phyloP scores from a whole-genome alignment of 2,113 vertebrate genomes.

The Phylloscopus trochiloides region DNA sequence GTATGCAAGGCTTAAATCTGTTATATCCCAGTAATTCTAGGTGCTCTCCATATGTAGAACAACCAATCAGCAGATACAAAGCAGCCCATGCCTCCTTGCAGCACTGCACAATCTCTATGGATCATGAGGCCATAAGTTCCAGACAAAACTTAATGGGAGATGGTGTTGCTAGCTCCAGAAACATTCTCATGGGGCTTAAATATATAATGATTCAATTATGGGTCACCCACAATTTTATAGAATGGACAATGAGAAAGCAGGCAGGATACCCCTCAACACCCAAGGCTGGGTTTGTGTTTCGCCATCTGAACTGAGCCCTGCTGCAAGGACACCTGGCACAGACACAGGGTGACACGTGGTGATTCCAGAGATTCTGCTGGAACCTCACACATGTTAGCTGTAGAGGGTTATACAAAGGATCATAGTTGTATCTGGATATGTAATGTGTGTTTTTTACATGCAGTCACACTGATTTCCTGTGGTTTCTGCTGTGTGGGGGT shows the following conservation, averaged over 20 bases:
- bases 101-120: not conserved
- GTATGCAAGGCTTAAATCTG: not conserved
- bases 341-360: too few relatives aligned
- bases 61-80: not conserved
- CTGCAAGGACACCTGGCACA: not conserved
- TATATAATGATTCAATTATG: too few relatives aligned
- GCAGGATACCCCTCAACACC: too few relatives aligned
- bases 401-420: not conserved
- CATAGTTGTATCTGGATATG: accelerated
- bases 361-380: not conserved
- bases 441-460: not conserved
- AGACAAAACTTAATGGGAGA: not conserved
- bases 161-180: not conserved
- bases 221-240: too few relatives aligned
- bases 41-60: not conserved
- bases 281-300: accelerated
- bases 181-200: not conserved
- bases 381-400: too few relatives aligned
- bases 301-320: accelerated
- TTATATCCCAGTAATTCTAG: not conserved
- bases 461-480: not conserved
- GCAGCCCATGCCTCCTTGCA: too few relatives aligned
- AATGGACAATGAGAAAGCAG: not conserved
- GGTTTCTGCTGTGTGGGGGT: not conserved
- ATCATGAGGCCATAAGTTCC: accelerated